A percentile compares a stretch with the other conserved stretches of the same genome.
Evolutionary conservation across 2,797 vertebrate genomes (phyloP).

Genomic region (Gephyroberyx darwinii): DNA sequence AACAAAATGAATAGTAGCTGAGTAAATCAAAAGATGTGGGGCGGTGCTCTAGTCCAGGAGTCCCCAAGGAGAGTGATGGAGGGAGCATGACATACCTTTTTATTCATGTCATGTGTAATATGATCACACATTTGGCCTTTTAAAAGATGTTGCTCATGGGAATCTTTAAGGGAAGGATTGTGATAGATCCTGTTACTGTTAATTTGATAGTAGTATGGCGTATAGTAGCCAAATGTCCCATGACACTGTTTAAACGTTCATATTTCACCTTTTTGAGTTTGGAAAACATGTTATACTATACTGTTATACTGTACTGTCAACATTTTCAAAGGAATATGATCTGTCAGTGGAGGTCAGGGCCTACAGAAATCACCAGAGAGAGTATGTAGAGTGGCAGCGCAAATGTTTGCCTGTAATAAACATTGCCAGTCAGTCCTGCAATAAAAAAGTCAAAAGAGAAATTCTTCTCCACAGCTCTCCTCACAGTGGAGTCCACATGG

Average conservation of each 20-base stretch:
- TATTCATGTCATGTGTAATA: neutral
- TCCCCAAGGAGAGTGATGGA: constrained; percentile 12
- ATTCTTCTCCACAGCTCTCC: neutral
- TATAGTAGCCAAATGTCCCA: neutral
- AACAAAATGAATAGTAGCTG: constrained; percentile 24
- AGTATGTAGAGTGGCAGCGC: constrained; percentile 19
- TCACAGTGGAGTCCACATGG: constrained; percentile 27
- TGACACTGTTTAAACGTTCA: neutral
- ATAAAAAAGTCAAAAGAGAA: constrained; percentile 8
- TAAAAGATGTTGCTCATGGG: neutral
- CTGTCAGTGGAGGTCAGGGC: neutral
- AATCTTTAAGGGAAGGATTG: neutral
- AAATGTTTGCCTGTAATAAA: constrained; percentile 45
- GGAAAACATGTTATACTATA: neutral
- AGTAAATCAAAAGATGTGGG: constrained; percentile 30
- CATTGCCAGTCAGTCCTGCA: constrained; percentile 33
- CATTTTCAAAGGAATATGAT: constrained; percentile 16
- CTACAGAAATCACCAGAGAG: constrained; percentile 23
- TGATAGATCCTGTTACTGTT: neutral
- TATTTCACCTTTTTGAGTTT: constrained; percentile 2
- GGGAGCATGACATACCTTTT: neutral
- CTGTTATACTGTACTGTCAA: no score
- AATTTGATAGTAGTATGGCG: neutral
- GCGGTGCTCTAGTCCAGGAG: constrained; percentile 12
- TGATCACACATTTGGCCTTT: constrained; percentile 1